A percentile compares a stretch with the other conserved stretches of the same genome.
Conservation (phyloP, 2,888 invertebrate genomes). For the Congeria kusceri region DNA sequence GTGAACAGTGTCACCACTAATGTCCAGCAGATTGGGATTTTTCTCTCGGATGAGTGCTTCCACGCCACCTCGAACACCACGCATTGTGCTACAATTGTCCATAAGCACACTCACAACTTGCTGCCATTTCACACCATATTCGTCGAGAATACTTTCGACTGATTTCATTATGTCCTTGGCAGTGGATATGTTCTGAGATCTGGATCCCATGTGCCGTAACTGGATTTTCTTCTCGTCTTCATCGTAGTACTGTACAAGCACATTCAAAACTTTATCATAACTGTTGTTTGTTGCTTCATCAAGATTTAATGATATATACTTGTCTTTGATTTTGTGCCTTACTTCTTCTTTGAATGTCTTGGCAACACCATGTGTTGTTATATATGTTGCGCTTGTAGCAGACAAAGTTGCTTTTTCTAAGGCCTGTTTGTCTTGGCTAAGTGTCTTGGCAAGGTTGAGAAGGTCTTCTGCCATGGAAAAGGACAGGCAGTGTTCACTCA, state of each 20-base stretch:
- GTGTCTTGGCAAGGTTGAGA: not conserved
- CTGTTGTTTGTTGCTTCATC: constrained; percentile 11
- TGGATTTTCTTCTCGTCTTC: constrained; percentile 5
- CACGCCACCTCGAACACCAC: constrained; percentile 29
- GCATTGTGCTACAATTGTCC: constrained; percentile 29
- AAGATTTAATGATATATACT: not conserved
- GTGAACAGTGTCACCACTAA: constrained; percentile 13
- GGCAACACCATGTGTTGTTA: not conserved
- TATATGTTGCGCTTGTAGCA: not conserved
- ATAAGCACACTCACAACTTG: constrained; percentile 19
- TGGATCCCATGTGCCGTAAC: constrained; percentile 4
- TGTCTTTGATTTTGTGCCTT: not conserved
- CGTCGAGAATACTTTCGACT: not conserved
- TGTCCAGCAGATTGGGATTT: not conserved
- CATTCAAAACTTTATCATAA: constrained; percentile 9
- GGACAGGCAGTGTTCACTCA: constrained; percentile 1
- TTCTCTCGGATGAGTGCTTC: constrained; percentile 6
- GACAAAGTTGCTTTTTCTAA: constrained; percentile 5
- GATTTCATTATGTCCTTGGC: constrained; percentile 8
- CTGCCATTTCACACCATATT: constrained; percentile 4
- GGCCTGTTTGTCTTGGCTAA: not conserved
- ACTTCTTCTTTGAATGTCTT: constrained; percentile 4
- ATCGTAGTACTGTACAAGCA: constrained; percentile 2
- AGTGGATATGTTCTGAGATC: not conserved
- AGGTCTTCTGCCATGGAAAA: not conserved